Conservation (phyloP, 2,113 vertebrate genomes). For the Cheilinus undulatus region DNA sequence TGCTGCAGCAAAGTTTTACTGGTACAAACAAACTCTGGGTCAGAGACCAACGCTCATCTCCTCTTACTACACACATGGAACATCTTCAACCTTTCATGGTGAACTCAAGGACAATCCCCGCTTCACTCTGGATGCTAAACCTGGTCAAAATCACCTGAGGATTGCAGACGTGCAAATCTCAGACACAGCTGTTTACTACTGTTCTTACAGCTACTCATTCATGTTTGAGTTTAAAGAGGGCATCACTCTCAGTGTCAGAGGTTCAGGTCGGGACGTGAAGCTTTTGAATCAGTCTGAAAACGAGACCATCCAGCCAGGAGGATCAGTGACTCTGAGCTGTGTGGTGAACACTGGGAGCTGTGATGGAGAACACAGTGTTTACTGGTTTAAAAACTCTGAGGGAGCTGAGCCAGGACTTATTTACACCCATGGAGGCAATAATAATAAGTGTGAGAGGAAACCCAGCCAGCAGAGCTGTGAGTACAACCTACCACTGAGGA, state of each 20-base stretch:
- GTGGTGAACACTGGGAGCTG: constrained; percentile 55
- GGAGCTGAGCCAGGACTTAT: constrained; percentile 52
- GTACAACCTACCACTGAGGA: constrained; percentile 41
- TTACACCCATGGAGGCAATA: constrained; percentile 44
- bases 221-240: neutral
- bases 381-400: constrained; percentile 65
- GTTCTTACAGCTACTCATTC: neutral
- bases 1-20: constrained; percentile 6
- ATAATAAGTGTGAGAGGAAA: constrained; percentile 46
- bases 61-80: neutral
- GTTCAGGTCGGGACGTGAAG: neutral
- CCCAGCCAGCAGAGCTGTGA: constrained; percentile 39
- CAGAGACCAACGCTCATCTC: constrained; percentile 45
- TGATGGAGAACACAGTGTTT: constrained; percentile 60
- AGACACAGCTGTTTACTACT: constrained; percentile 62
- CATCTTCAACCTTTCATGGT: neutral
- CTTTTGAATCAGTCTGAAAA: neutral
- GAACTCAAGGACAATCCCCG: constrained; percentile 35
- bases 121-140: constrained; percentile 14
- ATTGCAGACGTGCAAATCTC: constrained; percentile 30
- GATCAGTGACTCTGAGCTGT: constrained; percentile 62
- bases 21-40: constrained; percentile 61
- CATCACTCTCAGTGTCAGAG: neutral
- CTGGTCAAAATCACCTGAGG: constrained; percentile 10
- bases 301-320: constrained; percentile 54